Evolutionary conservation across 1,140 invertebrate species (phyloP).

Genomic region (Lysiphlebus fabarum): DNA sequence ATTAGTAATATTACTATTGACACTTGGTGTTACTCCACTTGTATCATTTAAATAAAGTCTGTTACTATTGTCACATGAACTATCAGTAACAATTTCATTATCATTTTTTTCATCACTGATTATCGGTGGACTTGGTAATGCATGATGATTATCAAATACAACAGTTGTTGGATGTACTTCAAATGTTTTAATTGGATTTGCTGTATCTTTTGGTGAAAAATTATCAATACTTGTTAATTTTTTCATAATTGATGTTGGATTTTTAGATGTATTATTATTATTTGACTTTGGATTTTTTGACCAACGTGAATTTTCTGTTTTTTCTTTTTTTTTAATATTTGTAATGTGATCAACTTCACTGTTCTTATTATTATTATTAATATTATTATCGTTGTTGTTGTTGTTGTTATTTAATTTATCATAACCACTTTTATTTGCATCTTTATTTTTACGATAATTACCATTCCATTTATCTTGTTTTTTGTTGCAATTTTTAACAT

Average conservation of each 20-base stretch:
- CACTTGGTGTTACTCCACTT: no score
- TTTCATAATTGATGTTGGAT: slow-evolving; percentile 8
- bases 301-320: background rate
- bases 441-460: no score
- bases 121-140: background rate
- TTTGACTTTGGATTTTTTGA: background rate
- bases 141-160: slow-evolving; percentile 15
- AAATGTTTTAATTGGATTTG: slow-evolving; percentile 6
- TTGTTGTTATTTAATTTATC: background rate
- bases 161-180: slow-evolving; percentile 22
- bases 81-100: background rate
- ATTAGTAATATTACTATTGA: no score
- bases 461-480: no score
- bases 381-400: no score
- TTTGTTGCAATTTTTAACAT: no score
- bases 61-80: background rate
- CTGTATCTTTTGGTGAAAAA: slow-evolving; percentile 12
- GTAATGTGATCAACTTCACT: no score
- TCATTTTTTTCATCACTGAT: slow-evolving; percentile 1
- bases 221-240: background rate
- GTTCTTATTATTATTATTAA: no score
- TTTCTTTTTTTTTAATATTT: no score
- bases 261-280: background rate
- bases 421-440: no score
- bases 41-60: no score